Base-by-base conservation (phyloP, 2,113 vertebrate species). In the Callaeas wilsoni region DNA sequence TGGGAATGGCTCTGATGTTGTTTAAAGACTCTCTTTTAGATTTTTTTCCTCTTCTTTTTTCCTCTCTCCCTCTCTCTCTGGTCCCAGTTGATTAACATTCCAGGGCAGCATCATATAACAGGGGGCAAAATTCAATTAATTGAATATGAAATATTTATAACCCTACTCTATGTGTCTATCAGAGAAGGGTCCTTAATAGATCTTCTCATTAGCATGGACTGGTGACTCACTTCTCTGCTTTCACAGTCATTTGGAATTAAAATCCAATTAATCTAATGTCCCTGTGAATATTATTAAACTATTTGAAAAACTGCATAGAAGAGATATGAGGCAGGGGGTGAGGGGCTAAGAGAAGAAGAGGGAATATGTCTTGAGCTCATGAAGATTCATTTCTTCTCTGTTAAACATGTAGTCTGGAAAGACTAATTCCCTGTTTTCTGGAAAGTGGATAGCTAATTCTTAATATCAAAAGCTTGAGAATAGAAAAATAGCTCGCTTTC, bases 201-300 rank as follows among this genome's bases (percentile, higher is more conserved):
- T 98, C 98, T 98, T 98, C 98, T 99, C 99, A 99, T 99, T 99
- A 99, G 98, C 98, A 98, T 98, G 98, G 98, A 98, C 98, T 98
- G 98, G 97, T 96, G 98, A 98, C 98, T 99, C 98, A 98, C 99
- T 99, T 98, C 98, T 98, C 98, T 98, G 97, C 98, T 98, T 98
- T 98, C 98, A 98, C 96, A 98, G 98, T 98, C 97, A 98, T 98
- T 98, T 63, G 95, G 98, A 98, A 98, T 98, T 98, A 98, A 98
- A 98, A 98, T 98, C 98, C 98, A 98, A 98, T 98, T 98, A 98
- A 98, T 98, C 98, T 98, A 98, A 98, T 98, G 98, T 98, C 97
- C 97, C 98, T 97, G 97, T 97, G 98, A 98, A 98, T 98, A 97
- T 98, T 98, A 98, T 98, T 98, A 98, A 98, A 98, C 98, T 98